Percentiles rank a stretch among this genome's conserved stretches.
These are phyloP conservation scores for Guaruba guarouba DNA, from an alignment of 2,113 vertebrate species.

Conservation along the genomic window DNA sequence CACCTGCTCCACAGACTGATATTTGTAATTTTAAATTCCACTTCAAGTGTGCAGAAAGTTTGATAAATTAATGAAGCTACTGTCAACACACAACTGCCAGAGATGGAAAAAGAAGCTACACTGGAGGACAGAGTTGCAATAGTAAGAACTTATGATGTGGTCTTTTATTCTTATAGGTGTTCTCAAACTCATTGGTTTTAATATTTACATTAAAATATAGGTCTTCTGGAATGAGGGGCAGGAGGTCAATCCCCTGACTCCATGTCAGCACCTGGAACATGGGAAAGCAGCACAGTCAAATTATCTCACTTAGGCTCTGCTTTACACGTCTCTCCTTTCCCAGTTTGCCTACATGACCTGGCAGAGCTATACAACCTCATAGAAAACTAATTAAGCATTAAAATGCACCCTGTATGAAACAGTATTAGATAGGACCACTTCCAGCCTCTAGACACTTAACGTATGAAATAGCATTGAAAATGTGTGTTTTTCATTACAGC, in stretches of 20 bases:
- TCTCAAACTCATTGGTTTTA: not conserved
- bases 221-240: not conserved
- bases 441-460: not conserved
- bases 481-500: not conserved
- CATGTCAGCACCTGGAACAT: not conserved
- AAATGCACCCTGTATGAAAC: not conserved
- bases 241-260: not conserved
- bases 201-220: not conserved
- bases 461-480: not conserved
- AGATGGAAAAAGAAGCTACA: not conserved
- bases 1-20: not conserved
- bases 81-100: not conserved
- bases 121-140: not conserved
- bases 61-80: not conserved
- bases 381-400: conserved; percentile 2
- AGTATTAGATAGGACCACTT: not conserved
- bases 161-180: not conserved
- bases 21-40: not conserved
- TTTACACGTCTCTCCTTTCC: not conserved
- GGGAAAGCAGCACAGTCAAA: not conserved
- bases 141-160: accelerated
- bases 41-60: not conserved
- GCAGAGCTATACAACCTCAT: not conserved
- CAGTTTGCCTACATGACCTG: not conserved
- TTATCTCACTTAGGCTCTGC: not conserved